These are phyloP conservation scores for Addax nasomaculatus DNA, from an alignment of 2,113 vertebrate species.

Conservation along the genomic window DNA sequence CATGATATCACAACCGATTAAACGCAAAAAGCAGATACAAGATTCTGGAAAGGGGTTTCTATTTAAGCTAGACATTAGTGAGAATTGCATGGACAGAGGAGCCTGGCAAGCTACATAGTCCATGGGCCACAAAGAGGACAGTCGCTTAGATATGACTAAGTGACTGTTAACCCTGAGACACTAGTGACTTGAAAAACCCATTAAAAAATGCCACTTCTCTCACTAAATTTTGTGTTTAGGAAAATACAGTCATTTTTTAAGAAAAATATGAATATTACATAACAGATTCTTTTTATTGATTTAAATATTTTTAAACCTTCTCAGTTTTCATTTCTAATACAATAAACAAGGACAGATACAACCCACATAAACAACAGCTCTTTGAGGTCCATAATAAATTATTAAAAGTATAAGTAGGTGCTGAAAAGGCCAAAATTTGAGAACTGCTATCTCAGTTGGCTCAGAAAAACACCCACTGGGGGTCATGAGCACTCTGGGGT, in stretches of 20 bases:
- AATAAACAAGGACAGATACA: not conserved
- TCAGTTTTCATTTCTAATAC: not conserved
- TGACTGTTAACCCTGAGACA: not conserved
- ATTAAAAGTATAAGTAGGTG: not conserved
- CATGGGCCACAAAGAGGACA: not conserved
- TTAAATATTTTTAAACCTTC: not conserved
- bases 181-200: not conserved
- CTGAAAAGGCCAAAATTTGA: not conserved
- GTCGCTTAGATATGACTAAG: not conserved
- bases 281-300: constrained; percentile 10
- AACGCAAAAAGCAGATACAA: not conserved
- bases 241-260: not conserved
- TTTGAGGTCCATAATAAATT: not conserved
- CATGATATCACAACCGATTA: not conserved
- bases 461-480: not conserved
- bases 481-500: not conserved
- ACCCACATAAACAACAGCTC: not conserved
- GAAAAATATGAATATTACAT: not conserved
- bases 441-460: not conserved
- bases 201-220: not conserved
- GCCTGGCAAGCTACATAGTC: not conserved
- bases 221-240: not conserved
- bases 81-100: not conserved
- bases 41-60: not conserved
- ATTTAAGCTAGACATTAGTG: not conserved